Conservation (phyloP, 2,888 invertebrate genomes). For the Limnephilus rhombicus region DNA sequence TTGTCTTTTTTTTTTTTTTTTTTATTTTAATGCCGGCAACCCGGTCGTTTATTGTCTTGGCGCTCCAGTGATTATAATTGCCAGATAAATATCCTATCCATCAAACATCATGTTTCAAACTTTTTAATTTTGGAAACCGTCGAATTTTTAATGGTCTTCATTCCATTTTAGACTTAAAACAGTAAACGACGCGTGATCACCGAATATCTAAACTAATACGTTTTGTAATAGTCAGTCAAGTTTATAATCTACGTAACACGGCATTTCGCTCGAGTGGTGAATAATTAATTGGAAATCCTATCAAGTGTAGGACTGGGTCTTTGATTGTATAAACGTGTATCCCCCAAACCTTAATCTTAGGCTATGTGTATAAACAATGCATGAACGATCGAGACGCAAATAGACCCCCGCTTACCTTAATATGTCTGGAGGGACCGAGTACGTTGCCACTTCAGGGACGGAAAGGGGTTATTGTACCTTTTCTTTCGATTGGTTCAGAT, state of each 20-base stretch:
- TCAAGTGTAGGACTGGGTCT: constrained; percentile 9
- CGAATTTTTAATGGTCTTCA: background rate
- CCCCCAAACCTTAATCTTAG: background rate
- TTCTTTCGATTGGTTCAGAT: background rate
- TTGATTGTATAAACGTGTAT: constrained; percentile 18
- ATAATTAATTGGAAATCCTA: constrained; percentile 22
- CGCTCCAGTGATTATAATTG: no score
- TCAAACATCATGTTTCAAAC: no score
- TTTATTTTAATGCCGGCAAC: no score
- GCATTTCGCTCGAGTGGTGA: constrained; percentile 4
- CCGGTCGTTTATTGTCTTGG: no score
- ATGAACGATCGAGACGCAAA: background rate
- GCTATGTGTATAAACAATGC: constrained; percentile 2
- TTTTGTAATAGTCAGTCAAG: background rate
- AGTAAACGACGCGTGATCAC: background rate
- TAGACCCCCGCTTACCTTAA: background rate
- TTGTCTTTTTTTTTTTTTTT: no score
- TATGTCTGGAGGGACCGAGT: background rate
- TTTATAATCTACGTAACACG: background rate
- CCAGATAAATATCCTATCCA: no score
- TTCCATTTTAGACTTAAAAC: background rate
- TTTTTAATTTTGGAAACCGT: background rate
- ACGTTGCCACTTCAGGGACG: background rate
- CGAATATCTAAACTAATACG: background rate
- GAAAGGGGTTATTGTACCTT: background rate